phyloP scores from a whole-genome alignment of 2,797 vertebrate genomes.

The Bradypus variegatus region DNA sequence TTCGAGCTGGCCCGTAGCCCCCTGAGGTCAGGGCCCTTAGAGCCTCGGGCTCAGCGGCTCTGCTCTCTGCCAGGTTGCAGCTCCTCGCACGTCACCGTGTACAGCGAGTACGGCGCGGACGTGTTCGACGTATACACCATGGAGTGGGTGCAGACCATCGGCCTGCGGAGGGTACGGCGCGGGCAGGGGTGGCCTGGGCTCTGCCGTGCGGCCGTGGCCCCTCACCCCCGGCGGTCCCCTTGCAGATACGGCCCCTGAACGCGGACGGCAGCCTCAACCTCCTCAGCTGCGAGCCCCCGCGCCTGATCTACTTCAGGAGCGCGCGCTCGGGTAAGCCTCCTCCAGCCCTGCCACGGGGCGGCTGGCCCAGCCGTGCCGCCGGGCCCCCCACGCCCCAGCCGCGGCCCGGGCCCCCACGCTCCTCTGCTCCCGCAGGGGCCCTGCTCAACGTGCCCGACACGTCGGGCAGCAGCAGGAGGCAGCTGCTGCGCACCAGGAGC shows the following conservation, averaged over 20 bases:
- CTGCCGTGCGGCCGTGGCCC: not conserved
- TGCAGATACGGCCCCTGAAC: conserved; percentile 91
- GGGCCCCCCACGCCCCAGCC: not conserved
- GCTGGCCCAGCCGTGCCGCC: too few relatives aligned
- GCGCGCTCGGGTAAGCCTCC: conserved; percentile 73
- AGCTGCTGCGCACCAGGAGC: conserved; percentile 96
- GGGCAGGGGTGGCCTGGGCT: fast-evolving
- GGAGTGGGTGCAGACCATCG: conserved; percentile 97
- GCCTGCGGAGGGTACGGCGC: conserved; percentile 84
- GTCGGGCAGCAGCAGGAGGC: conserved; percentile 90
- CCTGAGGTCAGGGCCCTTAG: too few relatives aligned
- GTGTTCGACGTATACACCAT: conserved; percentile 90
- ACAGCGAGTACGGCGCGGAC: conserved; percentile 92
- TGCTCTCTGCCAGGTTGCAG: conserved; percentile 80
- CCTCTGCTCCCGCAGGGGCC: conserved; percentile 73
- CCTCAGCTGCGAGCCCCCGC: conserved; percentile 86
- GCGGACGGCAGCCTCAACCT: conserved; percentile 90
- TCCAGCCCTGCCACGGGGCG: too few relatives aligned
- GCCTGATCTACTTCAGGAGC: conserved; percentile 93
- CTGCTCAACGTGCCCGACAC: conserved; percentile 89
- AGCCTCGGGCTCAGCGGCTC: not conserved
- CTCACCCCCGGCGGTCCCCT: not conserved
- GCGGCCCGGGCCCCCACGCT: not conserved
- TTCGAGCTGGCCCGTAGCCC: too few relatives aligned
- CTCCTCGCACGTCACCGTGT: conserved; percentile 87